Percentiles rank a stretch among this genome's conserved stretches.
phyloP scores from a whole-genome alignment of 1,140 invertebrate genomes.

The Cyclina sinensis region DNA sequence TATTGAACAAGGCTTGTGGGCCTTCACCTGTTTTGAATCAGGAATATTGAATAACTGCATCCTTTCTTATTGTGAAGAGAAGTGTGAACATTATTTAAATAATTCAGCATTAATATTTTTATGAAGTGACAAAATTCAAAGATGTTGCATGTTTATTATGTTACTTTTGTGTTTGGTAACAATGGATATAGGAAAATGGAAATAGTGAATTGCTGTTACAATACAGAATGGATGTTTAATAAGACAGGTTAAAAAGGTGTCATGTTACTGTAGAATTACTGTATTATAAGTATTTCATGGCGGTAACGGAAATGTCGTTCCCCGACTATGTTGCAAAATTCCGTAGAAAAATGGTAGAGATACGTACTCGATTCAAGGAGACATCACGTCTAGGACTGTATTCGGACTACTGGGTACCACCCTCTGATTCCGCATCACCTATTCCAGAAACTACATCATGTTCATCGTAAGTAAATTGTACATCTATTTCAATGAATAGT shows the following conservation, averaged over 20 bases:
- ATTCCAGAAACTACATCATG: not conserved
- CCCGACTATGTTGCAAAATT: constrained; percentile 78
- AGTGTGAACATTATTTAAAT: not conserved
- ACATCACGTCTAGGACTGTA: constrained; percentile 73
- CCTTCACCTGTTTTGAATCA: not conserved
- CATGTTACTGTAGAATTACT: too few species aligned
- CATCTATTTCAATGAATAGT: too few species aligned
- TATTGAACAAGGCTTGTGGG: not conserved
- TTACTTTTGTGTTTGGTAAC: not conserved
- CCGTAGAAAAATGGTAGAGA: constrained; percentile 78
- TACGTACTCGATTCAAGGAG: constrained; percentile 73
- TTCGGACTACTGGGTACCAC: constrained; percentile 75
- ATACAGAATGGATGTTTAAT: not conserved
- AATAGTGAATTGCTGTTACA: not conserved
- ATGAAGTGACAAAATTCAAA: not conserved
- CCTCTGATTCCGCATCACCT: constrained; percentile 21
- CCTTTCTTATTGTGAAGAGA: not conserved
- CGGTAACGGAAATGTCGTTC: constrained; percentile 69
- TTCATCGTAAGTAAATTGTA: constrained; percentile 55
- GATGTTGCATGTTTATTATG: not conserved
- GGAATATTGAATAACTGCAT: constrained; percentile 8
- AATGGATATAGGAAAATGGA: not conserved
- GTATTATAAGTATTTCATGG: constrained; percentile 48
- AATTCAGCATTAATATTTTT: constrained; percentile 2
- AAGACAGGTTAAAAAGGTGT: too few species aligned